Base-by-base conservation (phyloP, 2,797 vertebrate genomes). In the Microctenopoma lineatum region DNA sequence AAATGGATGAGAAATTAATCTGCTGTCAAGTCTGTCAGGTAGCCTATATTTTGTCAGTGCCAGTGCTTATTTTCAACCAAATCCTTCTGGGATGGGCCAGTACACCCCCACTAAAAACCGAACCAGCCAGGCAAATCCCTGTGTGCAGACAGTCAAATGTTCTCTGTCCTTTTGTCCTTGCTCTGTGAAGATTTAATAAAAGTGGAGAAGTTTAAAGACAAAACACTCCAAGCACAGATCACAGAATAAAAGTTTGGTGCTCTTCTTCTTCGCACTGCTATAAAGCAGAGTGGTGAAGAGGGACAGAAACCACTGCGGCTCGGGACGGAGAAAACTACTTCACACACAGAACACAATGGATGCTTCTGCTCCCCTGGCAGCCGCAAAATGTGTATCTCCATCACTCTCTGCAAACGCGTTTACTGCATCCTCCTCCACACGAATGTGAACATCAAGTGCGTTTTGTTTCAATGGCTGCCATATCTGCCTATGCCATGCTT, bases 1-100 rank as follows among this genome's bases (percentile, higher is more conserved):
- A 92, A 90, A 89, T 89, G 84, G 87, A 90, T 89, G 88, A 85
- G 88, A 88, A 89, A 91, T 90, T 92, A 92, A 92, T 94, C 90
- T 91, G 88, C 87, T 85, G 75, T 89, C 88, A 85, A 75, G 88
- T 84, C 85, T 85, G 84, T 90, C 89, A 91, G 89, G 89, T 92
- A 44, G 42, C 42, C 42, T 44, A 87, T 89, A 84, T 86, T 87
- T 81, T 85, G 71, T 87, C 70, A 60, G 69, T 61, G 68, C 81
- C 73, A 51, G 77, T 63, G 68, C 75, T 87, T 89, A 84, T 85
- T 90, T 84, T 83, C 73, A 63, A 84, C 75, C 85, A 85, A 88
- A 91, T 86, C 88, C 78, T 34, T 64, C 66, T 67, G 77, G 77
- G 68, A 58, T 81, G 60, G 80, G 56, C 70, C 73, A 80, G 72